Evolutionary conservation across 1,140 invertebrate species (phyloP), one percentile per base, ranked within the genome.

Genomic region (Bathynomus jamesi): DNA sequence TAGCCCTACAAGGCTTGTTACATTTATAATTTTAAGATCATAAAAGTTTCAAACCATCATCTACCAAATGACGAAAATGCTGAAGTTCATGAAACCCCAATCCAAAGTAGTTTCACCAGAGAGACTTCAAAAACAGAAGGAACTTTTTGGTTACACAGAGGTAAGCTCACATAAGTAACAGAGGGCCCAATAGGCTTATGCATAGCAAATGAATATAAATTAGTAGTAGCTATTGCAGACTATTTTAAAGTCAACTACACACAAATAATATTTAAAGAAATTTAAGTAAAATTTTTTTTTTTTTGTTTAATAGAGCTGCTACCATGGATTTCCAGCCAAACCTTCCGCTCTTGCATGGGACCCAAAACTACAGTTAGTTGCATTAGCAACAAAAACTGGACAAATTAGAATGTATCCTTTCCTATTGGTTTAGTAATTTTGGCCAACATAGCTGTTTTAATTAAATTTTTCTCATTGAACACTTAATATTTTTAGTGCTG

Each of bases 241-340:
- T n/a, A n/a, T n/a, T n/a, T n/a, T n/a, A n/a, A n/a, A n/a, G n/a
- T n/a, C n/a, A n/a, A n/a, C n/a, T n/a, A n/a, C n/a, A n/a, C n/a
- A n/a, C n/a, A n/a, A n/a, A n/a, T n/a, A n/a, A n/a, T n/a, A n/a
- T n/a, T n/a, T n/a, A n/a, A n/a, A n/a, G n/a, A n/a, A n/a, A n/a
- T n/a, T n/a, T n/a, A n/a, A n/a, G n/a, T n/a, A n/a, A n/a, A n/a
- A n/a, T n/a, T n/a, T n/a, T n/a, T n/a, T n/a, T n/a, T n/a, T n/a
- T n/a, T n/a, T n/a, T n/a, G n/a, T n/a, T n/a, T n/a, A n/a, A n/a
- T 70, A 76, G 75, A 67, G 67, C 5, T 76, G 75, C 31, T 92
- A 95, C 79, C 94, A 98, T 91, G 96, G 96, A 77, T 98, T 98
- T 85, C 95, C 95, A 32, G 91, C 93, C 82, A 93, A 94, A 84